Conservation (phyloP, 2,797 vertebrate species). For the Myotis planiceps region DNA sequence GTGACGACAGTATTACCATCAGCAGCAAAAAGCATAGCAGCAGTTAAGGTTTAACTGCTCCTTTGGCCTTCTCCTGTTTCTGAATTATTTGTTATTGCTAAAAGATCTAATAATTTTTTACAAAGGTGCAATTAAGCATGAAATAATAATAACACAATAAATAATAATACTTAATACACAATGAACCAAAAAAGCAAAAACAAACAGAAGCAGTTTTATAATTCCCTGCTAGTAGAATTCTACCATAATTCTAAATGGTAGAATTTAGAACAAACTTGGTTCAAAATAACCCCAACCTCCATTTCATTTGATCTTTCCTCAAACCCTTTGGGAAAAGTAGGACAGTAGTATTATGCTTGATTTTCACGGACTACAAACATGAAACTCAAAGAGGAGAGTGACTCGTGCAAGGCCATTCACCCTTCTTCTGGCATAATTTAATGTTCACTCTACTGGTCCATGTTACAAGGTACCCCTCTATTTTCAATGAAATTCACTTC, state of each 20-base stretch:
- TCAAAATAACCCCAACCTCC: neutral
- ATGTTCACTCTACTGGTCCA: neutral
- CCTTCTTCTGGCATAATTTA: neutral
- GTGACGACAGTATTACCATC: neutral
- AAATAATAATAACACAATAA: neutral
- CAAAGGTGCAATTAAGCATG: neutral
- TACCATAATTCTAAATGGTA: neutral
- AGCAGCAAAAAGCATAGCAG: neutral
- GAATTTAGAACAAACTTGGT: neutral
- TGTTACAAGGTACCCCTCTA: neutral
- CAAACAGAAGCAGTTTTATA: neutral
- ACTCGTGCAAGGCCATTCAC: neutral
- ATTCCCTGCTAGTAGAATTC: neutral
- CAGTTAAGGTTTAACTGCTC: neutral
- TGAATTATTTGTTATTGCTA: neutral
- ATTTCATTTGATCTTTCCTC: slow-evolving; percentile 14
- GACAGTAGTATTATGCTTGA: neutral
- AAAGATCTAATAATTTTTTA: neutral
- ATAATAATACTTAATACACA: neutral
- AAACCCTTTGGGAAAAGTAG: neutral
- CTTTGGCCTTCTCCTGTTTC: neutral
- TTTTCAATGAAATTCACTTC: slow-evolving; percentile 36
- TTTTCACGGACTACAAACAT: slow-evolving; percentile 9
- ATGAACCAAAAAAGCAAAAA: neutral
- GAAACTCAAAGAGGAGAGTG: neutral